Evolutionary conservation across 2,888 invertebrate species (phyloP), one percentile per base, ranked within the genome.

Genomic region (Podotricha telesiphe): DNA sequence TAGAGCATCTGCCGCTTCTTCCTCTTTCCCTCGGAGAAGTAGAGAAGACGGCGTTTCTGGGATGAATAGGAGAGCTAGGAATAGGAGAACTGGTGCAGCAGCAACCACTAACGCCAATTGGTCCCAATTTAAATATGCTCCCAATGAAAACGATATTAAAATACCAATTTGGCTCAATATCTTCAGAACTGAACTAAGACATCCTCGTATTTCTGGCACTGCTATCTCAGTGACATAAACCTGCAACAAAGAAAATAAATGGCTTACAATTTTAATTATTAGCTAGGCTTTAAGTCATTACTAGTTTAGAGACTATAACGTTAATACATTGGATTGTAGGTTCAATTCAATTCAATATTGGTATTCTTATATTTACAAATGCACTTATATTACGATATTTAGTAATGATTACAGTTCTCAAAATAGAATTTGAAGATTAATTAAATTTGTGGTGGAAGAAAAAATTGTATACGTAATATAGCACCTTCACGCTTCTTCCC

Each of bases 191-290:
- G 97, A 96, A 78, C 97, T 97, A 58, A 98, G 93, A 74, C 96
- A 96, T 6, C 98, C 98, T 74, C 98, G 94, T 79, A 97, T 96
- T 72, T 96, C 96, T 34, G 97, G 96, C 47, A 97, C 96, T 19
- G 98, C 96, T 78, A 98, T 97, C 91, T 98, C 98, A 76, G 97
- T 97, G 78, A 98, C 96, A 92, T 98, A 98, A 73, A 98, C 97
- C 95, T 94, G 94, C 17, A 68, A 68, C 56, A 68, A 68, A 22
- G 22, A 20, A 67, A 55, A 45, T 0, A 34, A 8, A 13, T 13
- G 8, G 1, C 13, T 42, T 28, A 28, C 6, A 28, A 28, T 28
- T 28, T 28, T 2, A 28, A 28, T 28, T n/a, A n/a, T n/a, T n/a
- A n/a, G 6, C 28, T 28, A 28, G 28, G 28, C 28, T 28, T 28